Evolutionary conservation across 2,888 invertebrate genomes (phyloP).

Genomic region (Muschampia plurimacula): DNA sequence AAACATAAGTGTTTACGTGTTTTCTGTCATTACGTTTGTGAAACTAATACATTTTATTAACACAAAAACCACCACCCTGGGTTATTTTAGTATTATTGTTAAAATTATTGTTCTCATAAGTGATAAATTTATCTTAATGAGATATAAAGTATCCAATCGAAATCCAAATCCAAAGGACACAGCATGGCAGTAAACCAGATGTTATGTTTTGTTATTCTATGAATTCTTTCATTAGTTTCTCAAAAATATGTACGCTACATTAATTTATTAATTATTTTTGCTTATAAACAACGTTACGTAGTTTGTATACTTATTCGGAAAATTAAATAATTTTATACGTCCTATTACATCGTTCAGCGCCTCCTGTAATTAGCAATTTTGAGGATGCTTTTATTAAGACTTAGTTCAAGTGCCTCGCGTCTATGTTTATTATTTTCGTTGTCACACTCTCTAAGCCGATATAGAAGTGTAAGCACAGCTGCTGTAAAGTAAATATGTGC

Average conservation of each 20-base stretch:
- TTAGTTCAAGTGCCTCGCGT: neutral
- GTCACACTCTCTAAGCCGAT: constrained; percentile 9
- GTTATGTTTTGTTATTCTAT: too few species aligned
- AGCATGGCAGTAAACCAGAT: too few species aligned
- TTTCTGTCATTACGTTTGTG: too few species aligned
- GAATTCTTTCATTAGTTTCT: neutral
- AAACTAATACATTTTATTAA: too few species aligned
- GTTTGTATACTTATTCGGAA: neutral
- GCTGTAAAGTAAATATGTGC: constrained; percentile 20
- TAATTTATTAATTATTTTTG: neutral
- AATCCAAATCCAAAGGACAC: too few species aligned
- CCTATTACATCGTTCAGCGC: constrained; percentile 3
- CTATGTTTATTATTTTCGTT: constrained; percentile 24
- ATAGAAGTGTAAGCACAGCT: constrained; percentile 19
- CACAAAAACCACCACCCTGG: too few species aligned
- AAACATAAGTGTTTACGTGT: too few species aligned
- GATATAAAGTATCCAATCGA: too few species aligned
- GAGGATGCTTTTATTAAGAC: constrained; percentile 11
- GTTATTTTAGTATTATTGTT: too few species aligned
- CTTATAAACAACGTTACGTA: neutral
- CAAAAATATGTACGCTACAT: neutral
- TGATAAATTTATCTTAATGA: too few species aligned
- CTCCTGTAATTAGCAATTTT: constrained; percentile 10
- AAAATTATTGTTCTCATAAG: too few species aligned
- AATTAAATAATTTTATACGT: neutral